Base-by-base conservation (phyloP, 2,113 vertebrate genomes). In the Hirundichthys speculiger region DNA sequence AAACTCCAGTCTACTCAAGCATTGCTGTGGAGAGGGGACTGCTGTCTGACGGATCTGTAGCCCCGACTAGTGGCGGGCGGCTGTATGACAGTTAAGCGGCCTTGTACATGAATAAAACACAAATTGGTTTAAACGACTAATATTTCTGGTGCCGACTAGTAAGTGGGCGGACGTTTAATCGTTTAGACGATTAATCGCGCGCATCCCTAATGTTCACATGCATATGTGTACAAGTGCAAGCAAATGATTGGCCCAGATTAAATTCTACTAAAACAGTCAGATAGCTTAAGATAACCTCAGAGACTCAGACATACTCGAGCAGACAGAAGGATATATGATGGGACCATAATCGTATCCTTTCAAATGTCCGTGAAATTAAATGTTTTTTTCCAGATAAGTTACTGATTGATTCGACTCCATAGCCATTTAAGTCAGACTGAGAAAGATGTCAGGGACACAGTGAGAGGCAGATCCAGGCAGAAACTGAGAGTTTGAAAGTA, bases 311-410 rank as follows among this genome's bases (percentile, higher is more conserved):
- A 43, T 62, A 79, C 61, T 77, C 70, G 24, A 72, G 30, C 61
- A 61, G 56, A 85, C 68, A 88, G 82, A 78, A 15, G 54, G 43
- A 22, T 80, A 69, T 65, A 30, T n/a, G 49, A 75, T 19, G 11
- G 60, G 60, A 65, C 50, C 48, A 61, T 61, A 55, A 41, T 80
- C 79, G 79, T 79, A 56, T 81, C 83, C 64, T 77, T 73, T 85
- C 70, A 80, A 80, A 85, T 52, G 38, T 49, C 73, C 54, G 60
- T 80, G 73, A 84, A 84, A 78, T 77, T 48, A 76, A 82, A 88
- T 73, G 63, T 75, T 73, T 82, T 73, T 82, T 82, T 7, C 1
- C 8, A 70, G 54, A 77, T 47, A 66, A 50, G 75, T 75, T 58
- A 46, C 46, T 60, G 53, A 75, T 80, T 64, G 51, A 46, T 55